phyloP scores from a whole-genome alignment of 2,797 vertebrate species.

The Tragopan temminckii region DNA sequence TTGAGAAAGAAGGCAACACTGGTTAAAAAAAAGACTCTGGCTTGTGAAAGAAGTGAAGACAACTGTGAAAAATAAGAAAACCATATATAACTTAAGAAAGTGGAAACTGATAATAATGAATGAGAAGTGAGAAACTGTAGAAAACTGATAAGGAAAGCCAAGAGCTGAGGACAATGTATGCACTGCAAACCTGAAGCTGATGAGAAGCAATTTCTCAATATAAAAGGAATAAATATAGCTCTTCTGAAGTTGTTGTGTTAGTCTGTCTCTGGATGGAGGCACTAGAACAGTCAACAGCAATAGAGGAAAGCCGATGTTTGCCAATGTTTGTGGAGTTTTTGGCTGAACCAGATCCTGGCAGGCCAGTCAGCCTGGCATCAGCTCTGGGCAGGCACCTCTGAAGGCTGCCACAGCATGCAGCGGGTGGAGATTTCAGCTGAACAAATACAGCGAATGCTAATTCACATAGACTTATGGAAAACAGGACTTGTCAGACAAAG shows the following conservation, averaged over 20 bases:
- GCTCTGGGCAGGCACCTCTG: background rate
- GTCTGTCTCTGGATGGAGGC: background rate
- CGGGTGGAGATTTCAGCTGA: background rate
- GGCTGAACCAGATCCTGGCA: background rate
- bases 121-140: constrained; percentile 10
- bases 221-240: background rate
- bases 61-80: constrained; percentile 63
- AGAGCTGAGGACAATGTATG: background rate
- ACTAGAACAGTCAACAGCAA: background rate
- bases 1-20: constrained; percentile 29
- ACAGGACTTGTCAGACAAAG: background rate
- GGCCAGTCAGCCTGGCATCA: background rate
- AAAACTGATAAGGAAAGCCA: constrained; percentile 40
- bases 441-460: background rate
- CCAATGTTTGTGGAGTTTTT: background rate
- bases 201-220: background rate
- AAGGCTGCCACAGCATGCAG: background rate
- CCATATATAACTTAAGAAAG: constrained; percentile 58
- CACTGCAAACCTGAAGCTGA: constrained; percentile 14
- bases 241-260: background rate
- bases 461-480: background rate
- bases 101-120: constrained; percentile 36
- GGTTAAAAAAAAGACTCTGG: constrained; percentile 1
- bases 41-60: constrained; percentile 58
- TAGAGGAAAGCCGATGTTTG: background rate